Evolutionary conservation across 2,888 invertebrate species (phyloP), one percentile per base, ranked within the genome.

Genomic region (Pseudococcus longispinus): DNA sequence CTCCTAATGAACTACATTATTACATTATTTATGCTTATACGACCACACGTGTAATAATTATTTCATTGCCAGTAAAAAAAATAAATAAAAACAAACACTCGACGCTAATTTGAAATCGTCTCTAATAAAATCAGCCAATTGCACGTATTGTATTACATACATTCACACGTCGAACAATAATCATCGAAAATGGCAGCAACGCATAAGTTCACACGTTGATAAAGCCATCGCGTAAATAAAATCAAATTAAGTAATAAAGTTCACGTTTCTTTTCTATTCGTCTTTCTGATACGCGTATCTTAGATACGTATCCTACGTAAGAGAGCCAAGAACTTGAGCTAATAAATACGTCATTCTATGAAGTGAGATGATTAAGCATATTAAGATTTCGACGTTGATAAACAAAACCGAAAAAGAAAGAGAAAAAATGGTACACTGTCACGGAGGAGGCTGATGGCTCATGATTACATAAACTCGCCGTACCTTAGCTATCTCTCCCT

Each of bases 311-410:
- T 9, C 51, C 23, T 20, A 15, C 23, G 60, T 23, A 37, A 37
- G 37, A 37, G 37, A 37, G 8, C 37, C 37, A 37, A 37, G 37
- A 37, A 9, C 60, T 60, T 60, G 60, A 20, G 60, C 60, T 60
- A 60, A 60, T 70, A 70, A 70, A 70, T 70, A 70, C 70, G 29
- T 70, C 60, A 60, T 2, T 60, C 23, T n/a, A n/a, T 65, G 6
- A 29, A 70, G 29, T 29, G 29, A 70, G 70, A 70, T 70, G 70
- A 70, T 70, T 70, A 70, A 32, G 70, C 70, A 29, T 70, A 23
- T 60, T 60, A 60, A 70, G 70, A 70, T 70, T 70, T 70, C 18
- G 70, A 32, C 70, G 70, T 29, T 29, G 70, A 70, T 70, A 70
- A 70, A 70, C 60, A 29, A 13, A 26, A 70, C 3, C 15, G 70